Conservation (phyloP, 2,113 vertebrate genomes). For the Falcunculus frontatus region DNA sequence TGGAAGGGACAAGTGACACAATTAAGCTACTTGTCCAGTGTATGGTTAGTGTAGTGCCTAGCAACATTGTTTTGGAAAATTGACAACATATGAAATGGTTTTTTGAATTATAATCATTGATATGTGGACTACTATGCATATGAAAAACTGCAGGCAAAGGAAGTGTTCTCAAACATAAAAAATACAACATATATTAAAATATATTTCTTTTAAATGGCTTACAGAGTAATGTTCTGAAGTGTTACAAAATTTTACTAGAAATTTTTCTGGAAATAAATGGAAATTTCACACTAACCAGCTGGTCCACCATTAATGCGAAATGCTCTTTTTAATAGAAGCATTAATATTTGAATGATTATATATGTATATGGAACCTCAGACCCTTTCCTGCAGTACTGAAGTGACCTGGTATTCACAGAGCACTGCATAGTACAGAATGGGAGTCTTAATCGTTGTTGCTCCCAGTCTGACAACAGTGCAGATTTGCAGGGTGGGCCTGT, state of each 20-base stretch:
- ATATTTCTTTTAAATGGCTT: not conserved
- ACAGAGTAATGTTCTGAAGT: not conserved
- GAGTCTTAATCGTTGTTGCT: not conserved
- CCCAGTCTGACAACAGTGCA: not conserved
- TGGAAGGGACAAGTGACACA: not conserved
- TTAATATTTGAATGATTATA: not conserved
- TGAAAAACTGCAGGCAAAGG: not conserved
- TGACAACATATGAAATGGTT: not conserved
- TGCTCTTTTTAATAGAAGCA: not conserved
- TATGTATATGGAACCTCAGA: not conserved
- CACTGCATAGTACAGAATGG: rapidly evolving
- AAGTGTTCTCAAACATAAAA: not conserved
- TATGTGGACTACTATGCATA: not conserved
- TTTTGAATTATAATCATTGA: not conserved
- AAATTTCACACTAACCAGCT: not conserved
- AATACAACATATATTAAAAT: not conserved
- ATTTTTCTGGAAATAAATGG: not conserved
- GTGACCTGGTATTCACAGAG: not conserved
- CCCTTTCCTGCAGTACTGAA: not conserved
- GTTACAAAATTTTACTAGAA: not conserved
- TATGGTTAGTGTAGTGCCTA: not conserved
- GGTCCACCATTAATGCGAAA: not conserved
- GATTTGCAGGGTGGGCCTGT: not conserved
- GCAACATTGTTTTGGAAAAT: not conserved
- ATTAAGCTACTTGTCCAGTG: not conserved